A percentile compares a stretch with the other conserved stretches of the same genome.
Conservation (phyloP, 1,140 invertebrate species). For the Alviniconcha marisindica region DNA sequence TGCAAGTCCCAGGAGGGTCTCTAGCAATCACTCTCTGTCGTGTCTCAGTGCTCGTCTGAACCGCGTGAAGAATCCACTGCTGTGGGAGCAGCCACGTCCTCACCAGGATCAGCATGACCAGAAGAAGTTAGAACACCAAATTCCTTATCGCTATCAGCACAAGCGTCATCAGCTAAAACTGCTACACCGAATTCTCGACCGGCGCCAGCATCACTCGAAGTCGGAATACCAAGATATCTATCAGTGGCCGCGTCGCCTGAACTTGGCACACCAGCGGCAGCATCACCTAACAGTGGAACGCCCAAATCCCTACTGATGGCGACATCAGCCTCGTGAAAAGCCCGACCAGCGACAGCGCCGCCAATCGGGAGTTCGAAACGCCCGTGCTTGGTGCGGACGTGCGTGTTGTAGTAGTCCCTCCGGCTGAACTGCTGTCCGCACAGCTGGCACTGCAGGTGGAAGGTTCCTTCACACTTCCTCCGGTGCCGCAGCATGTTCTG, state of each 20-base stretch:
- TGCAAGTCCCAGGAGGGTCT: too few relatives aligned
- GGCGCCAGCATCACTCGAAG: too few relatives aligned
- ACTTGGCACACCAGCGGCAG: not conserved
- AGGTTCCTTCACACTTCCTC: conserved; percentile 23
- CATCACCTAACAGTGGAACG: not conserved
- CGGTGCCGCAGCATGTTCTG: conserved; percentile 35
- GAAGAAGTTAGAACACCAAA: too few relatives aligned
- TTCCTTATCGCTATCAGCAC: too few relatives aligned
- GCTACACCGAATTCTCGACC: too few relatives aligned
- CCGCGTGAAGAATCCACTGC: too few relatives aligned
- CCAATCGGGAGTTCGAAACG: not conserved
- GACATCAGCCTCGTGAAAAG: not conserved
- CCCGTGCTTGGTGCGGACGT: conserved; percentile 8
- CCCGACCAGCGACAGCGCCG: not conserved
- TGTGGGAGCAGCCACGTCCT: too few relatives aligned
- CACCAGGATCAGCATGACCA: too few relatives aligned
- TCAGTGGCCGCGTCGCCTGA: not conserved
- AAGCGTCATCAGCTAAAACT: too few relatives aligned
- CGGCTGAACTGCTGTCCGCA: conserved; percentile 38
- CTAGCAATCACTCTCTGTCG: too few relatives aligned
- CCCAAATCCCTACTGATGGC: not conserved
- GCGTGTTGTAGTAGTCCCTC: conserved; percentile 25
- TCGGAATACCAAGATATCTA: too few relatives aligned
- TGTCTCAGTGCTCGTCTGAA: too few relatives aligned
- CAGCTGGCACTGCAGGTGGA: conserved; percentile 18